Evolutionary conservation across 2,797 vertebrate species (phyloP), one percentile per base, ranked within the genome.

Genomic region (Coregonus ussuriensis): DNA sequence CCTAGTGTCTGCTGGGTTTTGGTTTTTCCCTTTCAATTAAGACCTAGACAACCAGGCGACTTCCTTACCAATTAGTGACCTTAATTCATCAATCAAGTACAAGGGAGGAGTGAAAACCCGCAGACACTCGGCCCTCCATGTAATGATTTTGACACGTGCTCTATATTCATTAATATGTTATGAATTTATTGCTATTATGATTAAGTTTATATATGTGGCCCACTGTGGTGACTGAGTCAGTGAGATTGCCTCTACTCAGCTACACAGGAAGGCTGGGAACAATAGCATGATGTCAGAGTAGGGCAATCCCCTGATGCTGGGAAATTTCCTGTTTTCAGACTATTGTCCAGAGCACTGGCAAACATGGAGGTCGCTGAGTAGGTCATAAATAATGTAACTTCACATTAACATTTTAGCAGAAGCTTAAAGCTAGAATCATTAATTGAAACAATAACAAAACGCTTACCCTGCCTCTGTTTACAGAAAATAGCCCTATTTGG

Each of bases 211-310:
- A 25, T 25, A 25, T 25, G 41, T 15, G 13, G 72, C 6, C 74
- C 25, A 63, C 52, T 62, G 18, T 52, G 25, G 56, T 67, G 74
- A 56, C 54, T 56, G 15, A 75, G 51, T 74, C 69, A 71, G 59
- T 68, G 74, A 69, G 9, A 54, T 16, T 37, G 71, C 56, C 21
- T 68, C 71, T 11, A 11, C 75, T 73, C 73, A 15, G 18, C 75
- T 73, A 69, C 72, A 83, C 81, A 83, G 84, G 88, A 88, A 86
- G 77, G 72, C 37, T 33, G 21, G 25, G 37, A 87, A 89, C 88
- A 89, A 88, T 89, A 71, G 82, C 65, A 47, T 87, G 83, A 85
- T 80, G 84, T 87, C 84, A 88, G 74, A 83, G 68, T 72, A 79
- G 65, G 6, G 54, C 67, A 74, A 41, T 72, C 69, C 77, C 77